These are phyloP conservation scores for Neelides folsomi DNA, from an alignment of 2,888 invertebrate species.

Conservation along the genomic window DNA sequence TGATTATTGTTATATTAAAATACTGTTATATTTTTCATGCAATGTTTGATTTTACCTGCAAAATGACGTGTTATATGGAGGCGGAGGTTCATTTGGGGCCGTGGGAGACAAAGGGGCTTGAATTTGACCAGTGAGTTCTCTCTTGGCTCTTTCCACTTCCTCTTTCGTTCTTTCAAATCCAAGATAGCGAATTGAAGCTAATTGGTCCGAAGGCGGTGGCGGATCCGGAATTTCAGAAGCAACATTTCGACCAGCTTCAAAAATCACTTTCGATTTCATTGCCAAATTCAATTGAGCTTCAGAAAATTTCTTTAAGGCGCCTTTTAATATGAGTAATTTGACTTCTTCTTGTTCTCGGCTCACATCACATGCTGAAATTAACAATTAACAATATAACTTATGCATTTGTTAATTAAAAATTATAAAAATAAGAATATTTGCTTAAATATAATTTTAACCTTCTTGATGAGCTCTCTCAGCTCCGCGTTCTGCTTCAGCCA, in stretches of 20 bases:
- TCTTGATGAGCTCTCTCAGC: slow-evolving; percentile 42
- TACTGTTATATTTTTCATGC: too few relatives aligned
- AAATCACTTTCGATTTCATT: slow-evolving; percentile 40
- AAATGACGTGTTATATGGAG: slow-evolving; percentile 30
- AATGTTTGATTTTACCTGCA: too few relatives aligned
- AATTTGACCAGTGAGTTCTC: slow-evolving; percentile 4
- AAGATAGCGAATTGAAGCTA: slow-evolving; percentile 28
- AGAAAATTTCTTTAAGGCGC: slow-evolving; percentile 41
- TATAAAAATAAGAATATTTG: neutral
- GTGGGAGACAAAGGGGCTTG: slow-evolving; percentile 10
- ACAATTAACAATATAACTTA: slow-evolving; percentile 5
- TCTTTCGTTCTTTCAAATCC: slow-evolving; percentile 24
- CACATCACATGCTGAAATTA: slow-evolving; percentile 39
- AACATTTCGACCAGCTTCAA: slow-evolving; percentile 41
- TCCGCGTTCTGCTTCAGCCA: slow-evolving; percentile 40
- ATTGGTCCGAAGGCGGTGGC: slow-evolving; percentile 30
- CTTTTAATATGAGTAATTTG: slow-evolving; percentile 42
- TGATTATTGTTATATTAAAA: too few relatives aligned
- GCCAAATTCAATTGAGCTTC: slow-evolving; percentile 42
- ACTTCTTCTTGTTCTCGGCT: slow-evolving; percentile 43
- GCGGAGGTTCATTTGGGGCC: slow-evolving; percentile 23
- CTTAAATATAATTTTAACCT: slow-evolving; percentile 35
- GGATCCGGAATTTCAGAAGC: slow-evolving; percentile 40
- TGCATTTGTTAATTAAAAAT: slow-evolving; percentile 3
- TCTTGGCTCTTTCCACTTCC: slow-evolving; percentile 22